phyloP scores from a whole-genome alignment of 2,113 vertebrate genomes.

The Datnioides undecimradiatus region DNA sequence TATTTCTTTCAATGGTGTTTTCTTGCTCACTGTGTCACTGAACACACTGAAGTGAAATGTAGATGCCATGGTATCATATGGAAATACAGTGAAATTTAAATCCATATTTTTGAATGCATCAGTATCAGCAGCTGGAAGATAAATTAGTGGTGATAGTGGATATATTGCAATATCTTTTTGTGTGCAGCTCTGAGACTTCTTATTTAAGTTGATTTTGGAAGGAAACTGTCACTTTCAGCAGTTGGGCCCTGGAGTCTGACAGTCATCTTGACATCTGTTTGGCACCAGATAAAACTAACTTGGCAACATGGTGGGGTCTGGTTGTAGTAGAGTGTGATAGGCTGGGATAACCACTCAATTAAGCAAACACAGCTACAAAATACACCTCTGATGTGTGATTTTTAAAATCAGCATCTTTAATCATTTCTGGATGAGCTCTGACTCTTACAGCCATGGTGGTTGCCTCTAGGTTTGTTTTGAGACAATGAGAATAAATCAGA shows the following conservation, averaged over 20 bases:
- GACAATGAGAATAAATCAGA: not conserved
- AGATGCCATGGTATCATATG: too few relatives aligned
- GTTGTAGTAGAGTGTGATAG: not conserved
- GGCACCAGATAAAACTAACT: conserved; percentile 33
- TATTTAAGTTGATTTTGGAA: not conserved
- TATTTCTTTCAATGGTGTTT: too few relatives aligned
- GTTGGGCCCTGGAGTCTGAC: not conserved
- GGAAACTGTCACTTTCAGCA: not conserved
- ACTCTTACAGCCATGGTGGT: not conserved
- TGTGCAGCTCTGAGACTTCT: too few relatives aligned
- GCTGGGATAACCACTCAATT: not conserved
- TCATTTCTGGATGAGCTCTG: not conserved
- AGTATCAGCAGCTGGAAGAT: too few relatives aligned
- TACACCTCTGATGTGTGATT: too few relatives aligned
- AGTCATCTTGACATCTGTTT: conserved; percentile 34
- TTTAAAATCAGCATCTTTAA: not conserved
- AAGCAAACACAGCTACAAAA: not conserved
- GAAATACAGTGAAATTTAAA: too few relatives aligned
- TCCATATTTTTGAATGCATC: too few relatives aligned
- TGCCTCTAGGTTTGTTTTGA: conserved; percentile 2
- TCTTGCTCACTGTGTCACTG: too few relatives aligned
- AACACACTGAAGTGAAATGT: too few relatives aligned
- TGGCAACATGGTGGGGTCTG: not conserved
- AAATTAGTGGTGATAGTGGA: too few relatives aligned
- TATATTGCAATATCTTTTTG: too few relatives aligned